phyloP scores from a whole-genome alignment of 2,888 invertebrate species.

The Auanema sp. region DNA sequence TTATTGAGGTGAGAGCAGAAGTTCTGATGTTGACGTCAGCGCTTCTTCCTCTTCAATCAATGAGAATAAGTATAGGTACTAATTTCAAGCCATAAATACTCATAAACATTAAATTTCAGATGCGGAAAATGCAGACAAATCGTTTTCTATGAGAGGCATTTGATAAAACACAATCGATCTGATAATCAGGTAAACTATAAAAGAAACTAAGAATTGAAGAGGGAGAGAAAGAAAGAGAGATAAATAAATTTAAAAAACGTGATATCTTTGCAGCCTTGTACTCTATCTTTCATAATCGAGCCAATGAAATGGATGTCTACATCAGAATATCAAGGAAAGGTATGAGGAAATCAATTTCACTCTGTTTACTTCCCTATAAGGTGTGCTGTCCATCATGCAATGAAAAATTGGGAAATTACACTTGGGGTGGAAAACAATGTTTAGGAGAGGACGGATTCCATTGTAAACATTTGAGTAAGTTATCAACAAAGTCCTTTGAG shows the following conservation, averaged over 20 bases:
- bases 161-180: constrained; percentile 32
- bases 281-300: constrained; percentile 42
- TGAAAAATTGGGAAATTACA: constrained; percentile 43
- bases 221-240: too few relatives aligned
- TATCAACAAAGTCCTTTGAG: not conserved
- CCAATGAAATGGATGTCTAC: constrained; percentile 53
- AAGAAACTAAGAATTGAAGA: too few relatives aligned
- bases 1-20: constrained; percentile 12
- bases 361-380: constrained; percentile 16
- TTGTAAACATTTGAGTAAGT: constrained; percentile 29
- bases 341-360: constrained; percentile 3
- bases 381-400: constrained; percentile 41
- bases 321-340: constrained; percentile 39
- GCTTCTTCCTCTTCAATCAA: not conserved
- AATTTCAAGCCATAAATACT: not conserved
- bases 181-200: constrained; percentile 14
- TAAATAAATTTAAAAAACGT: too few relatives aligned
- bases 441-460: constrained; percentile 27
- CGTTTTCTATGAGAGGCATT: constrained; percentile 45
- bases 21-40: not conserved
- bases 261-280: constrained; percentile 23
- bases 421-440: constrained; percentile 37
- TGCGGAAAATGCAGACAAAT: constrained; percentile 41
- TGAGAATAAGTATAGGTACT: constrained; percentile 19
- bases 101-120: constrained; percentile 22